Base-by-base conservation (phyloP, 2,797 vertebrate species). In the Acrossocheilus wenchowensis region DNA sequence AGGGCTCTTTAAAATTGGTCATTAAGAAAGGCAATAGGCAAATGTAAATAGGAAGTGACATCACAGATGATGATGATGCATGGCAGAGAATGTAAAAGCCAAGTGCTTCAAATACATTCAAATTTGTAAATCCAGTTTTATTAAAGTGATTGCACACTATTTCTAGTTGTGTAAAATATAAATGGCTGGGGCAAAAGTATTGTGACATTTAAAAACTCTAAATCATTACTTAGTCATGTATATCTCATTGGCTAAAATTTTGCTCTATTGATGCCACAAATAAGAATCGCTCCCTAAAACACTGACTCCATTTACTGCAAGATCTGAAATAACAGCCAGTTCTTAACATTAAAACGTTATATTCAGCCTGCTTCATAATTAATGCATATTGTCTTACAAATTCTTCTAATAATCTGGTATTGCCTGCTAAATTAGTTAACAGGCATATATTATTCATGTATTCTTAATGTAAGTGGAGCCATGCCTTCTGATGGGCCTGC, bases 1-100 rank as follows among this genome's bases (percentile, higher is more conserved):
- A 89, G 90, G 88, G 88, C 90, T 89, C 80, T 87, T 86, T 84
- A 89, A 71, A 84, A 84, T 80, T 21, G 30, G 36, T 72, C 26
- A 78, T 85, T 87, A 83, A 75, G 2, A 74, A 26, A 36, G 54
- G 52, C 41, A 64, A 60, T 64, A 39, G 26, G 52, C 82, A 23
- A 60, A 36, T 62, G 19, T 62, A 69, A 69, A 57, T 52, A 57
- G 4, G 30, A 84, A 66, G 45, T 66, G 21, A 68, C 21, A 77
- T 77, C 72, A 84, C 43, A 68, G 30, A 68, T 68, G 19, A 77
- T 54, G 2, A 69, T 69, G 66, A 71, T 39, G 11, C 30, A 81
- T 69, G 23, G 60, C 23, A 41, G 21, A 43, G 62, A 78, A 69
- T 78, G 45, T 41, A 77, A 36, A 60, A 73, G 23, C 30, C 45